Conservation (phyloP, 2,888 invertebrate species). For the Drosophila merina region DNA sequence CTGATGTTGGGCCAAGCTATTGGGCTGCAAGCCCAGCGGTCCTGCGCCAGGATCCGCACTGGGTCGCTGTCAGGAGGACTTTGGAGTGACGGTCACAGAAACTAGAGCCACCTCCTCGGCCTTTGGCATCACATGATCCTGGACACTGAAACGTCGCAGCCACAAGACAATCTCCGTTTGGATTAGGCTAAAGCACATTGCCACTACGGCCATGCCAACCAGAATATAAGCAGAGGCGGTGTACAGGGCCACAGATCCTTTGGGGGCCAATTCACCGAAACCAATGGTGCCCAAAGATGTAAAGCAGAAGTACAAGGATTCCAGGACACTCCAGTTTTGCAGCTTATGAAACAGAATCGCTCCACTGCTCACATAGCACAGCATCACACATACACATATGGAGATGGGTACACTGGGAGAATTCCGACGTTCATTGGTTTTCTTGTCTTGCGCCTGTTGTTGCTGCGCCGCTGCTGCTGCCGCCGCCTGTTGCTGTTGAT, state of each 20-base stretch:
- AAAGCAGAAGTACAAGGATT: slow-evolving; percentile 93
- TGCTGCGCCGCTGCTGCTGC: slow-evolving; percentile 45
- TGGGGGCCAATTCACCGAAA: slow-evolving; percentile 91
- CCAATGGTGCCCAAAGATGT: slow-evolving; percentile 92
- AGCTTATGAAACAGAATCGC: slow-evolving; percentile 94
- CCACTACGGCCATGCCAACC: slow-evolving; percentile 93
- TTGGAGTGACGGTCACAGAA: slow-evolving; percentile 85
- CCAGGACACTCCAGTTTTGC: slow-evolving; percentile 95
- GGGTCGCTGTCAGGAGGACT: slow-evolving; percentile 87
- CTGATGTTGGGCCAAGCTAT: slow-evolving; percentile 79
- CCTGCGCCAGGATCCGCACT: slow-evolving; percentile 80
- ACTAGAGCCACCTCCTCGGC: slow-evolving; percentile 85
- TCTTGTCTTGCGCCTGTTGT: slow-evolving; percentile 37
- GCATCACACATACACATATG: slow-evolving; percentile 93
- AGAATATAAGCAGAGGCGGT: slow-evolving; percentile 92
- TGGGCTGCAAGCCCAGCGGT: slow-evolving; percentile 57
- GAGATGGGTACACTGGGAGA: slow-evolving; percentile 90
- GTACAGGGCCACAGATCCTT: slow-evolving; percentile 89
- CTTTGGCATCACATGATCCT: slow-evolving; percentile 84
- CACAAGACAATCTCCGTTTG: slow-evolving; percentile 89
- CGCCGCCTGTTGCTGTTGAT: slow-evolving; percentile 66
- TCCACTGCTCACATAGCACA: slow-evolving; percentile 94
- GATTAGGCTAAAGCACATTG: slow-evolving; percentile 94
- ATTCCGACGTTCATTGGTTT: slow-evolving; percentile 22
- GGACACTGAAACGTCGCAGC: slow-evolving; percentile 84